phyloP scores from a whole-genome alignment of 2,888 invertebrate species.

The Metopia argyrocephala region DNA sequence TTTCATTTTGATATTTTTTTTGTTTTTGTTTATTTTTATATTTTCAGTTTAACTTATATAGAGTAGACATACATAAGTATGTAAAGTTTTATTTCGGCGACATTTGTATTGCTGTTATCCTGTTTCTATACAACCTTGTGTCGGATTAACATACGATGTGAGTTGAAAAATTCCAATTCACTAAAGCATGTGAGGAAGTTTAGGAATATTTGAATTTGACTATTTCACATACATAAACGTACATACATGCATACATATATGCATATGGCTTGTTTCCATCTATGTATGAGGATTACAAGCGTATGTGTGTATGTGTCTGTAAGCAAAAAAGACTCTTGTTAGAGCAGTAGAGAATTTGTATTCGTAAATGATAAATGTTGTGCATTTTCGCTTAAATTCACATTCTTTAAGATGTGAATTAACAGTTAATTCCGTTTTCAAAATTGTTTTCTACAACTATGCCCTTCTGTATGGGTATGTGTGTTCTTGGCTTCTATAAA shows the following conservation, averaged over 20 bases:
- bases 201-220: too few relatives aligned
- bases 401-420: conserved; percentile 47
- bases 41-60: neutral
- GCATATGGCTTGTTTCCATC: neutral
- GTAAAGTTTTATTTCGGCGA: conserved; percentile 45
- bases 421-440: conserved; percentile 54
- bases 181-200: neutral
- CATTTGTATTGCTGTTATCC: conserved; percentile 46
- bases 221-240: neutral
- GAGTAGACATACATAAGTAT: conserved; percentile 17
- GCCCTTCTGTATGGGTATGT: conserved; percentile 1
- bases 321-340: neutral
- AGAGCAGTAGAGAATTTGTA: neutral
- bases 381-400: conserved; percentile 31
- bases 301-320: neutral
- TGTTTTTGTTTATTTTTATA: neutral
- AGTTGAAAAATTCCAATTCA: conserved; percentile 24
- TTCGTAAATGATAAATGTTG: conserved; percentile 11
- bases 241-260: neutral
- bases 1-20: neutral
- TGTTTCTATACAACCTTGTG: conserved; percentile 16
- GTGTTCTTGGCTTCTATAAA: conserved; percentile 67
- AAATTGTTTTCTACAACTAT: neutral
- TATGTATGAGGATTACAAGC: neutral
- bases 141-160: too few relatives aligned